Conservation (phyloP, 2,113 vertebrate genomes). For the Malurus alboscapulatus region DNA sequence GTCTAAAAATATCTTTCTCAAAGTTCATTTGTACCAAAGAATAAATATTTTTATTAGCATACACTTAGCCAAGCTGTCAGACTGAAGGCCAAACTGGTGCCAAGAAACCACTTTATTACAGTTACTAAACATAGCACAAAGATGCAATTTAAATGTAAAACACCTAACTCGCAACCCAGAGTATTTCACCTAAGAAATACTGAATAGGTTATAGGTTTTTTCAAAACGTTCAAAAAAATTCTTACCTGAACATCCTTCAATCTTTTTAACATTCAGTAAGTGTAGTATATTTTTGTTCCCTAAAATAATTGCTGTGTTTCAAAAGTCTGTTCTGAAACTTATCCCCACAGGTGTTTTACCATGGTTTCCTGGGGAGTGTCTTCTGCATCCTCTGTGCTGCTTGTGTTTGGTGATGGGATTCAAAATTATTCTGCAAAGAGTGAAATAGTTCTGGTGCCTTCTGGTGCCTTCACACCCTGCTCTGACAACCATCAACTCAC, state of each 20-base stretch:
- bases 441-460: neutral
- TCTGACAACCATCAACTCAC: neutral
- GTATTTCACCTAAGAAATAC: neutral
- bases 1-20: neutral
- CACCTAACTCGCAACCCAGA: neutral
- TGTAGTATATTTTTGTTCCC: neutral
- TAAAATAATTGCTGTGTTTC: neutral
- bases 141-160: neutral
- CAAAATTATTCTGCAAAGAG: neutral
- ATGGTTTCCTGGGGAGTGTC: neutral
- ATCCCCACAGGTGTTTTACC: neutral
- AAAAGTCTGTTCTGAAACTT: neutral
- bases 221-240: neutral
- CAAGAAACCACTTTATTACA: neutral
- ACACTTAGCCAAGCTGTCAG: neutral
- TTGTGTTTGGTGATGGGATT: neutral
- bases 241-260: neutral
- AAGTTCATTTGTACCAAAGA: neutral
- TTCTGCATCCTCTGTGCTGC: neutral
- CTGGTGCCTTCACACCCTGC: neutral
- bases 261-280: neutral
- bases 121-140: neutral
- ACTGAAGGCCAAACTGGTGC: neutral
- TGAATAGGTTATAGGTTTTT: neutral
- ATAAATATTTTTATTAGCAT: neutral